phyloP scores from a whole-genome alignment of 2,113 vertebrate species.

The Dicrurus megarhynchus region DNA sequence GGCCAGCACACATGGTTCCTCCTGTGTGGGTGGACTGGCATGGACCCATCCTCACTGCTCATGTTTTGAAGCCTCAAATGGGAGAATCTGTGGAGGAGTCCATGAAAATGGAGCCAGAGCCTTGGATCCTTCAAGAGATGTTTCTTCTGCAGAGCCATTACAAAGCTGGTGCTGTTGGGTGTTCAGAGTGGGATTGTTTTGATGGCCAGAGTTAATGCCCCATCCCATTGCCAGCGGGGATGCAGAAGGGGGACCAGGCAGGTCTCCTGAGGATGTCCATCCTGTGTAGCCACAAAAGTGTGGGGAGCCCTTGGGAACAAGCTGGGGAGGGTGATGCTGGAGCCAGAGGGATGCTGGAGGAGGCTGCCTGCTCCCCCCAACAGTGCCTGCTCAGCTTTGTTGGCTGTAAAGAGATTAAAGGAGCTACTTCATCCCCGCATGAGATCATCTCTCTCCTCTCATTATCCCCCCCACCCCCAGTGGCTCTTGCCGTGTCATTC shows the following conservation, averaged over 20 bases:
- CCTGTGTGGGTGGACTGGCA: accelerated
- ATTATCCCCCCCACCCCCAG: background rate
- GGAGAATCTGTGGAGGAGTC: accelerated
- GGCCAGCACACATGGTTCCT: accelerated
- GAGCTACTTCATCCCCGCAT: background rate
- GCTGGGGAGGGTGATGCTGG: accelerated
- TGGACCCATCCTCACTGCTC: background rate
- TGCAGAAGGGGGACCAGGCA: background rate
- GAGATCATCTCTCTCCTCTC: background rate
- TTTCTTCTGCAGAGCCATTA: background rate
- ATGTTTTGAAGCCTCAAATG: background rate
- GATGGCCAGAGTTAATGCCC: background rate
- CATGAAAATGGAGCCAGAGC: background rate
- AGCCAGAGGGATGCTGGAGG: background rate
- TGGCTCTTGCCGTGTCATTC: background rate
- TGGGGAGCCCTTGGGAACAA: background rate
- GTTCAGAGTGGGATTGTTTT: background rate
- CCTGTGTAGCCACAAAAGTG: background rate
- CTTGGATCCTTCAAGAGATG: background rate
- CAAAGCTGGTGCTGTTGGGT: background rate
- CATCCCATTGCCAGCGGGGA: background rate
- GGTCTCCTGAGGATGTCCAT: background rate
- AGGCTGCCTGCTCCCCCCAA: background rate
- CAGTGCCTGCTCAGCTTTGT: background rate
- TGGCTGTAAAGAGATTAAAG: background rate